Base-by-base conservation (phyloP, 2,113 vertebrate genomes). In the Oncorhynchus gorbuscha region DNA sequence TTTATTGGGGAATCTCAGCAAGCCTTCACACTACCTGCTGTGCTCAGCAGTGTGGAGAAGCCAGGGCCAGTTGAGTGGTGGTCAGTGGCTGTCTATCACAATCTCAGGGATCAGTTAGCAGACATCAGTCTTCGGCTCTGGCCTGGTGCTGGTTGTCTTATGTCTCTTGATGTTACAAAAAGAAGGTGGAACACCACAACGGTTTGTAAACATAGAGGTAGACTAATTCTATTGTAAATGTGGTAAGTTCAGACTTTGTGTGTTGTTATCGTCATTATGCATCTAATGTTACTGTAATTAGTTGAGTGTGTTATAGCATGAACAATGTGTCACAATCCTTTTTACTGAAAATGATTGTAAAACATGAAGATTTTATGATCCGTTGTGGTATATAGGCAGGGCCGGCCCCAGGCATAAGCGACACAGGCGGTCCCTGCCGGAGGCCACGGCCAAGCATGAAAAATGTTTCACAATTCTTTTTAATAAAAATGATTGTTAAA, bases 1-100 rank as follows among this genome's bases (percentile, higher is more conserved):
- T 94, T 94, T 92, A 94, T 94, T 94, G 92, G 92, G 92, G 92
- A 91, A 92, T 92, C 92, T 91, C 91, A 87, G 92, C 91, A 71
- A 91, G 90, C 87, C 92, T 92, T 90, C 86, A 86, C 89, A 85
- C 88, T 87, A 76, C 93, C 92, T 87, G 92, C 93, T 92, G 93
- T 89, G 92, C 90, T 93, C 92, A 91, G 93, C 89, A 88, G 89
- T 83, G 88, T 90, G 92, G 85, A 93, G 92, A 92, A 86, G 88
- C 86, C 87, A 24, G 82, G 81, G 88, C 90, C 87, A 87, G 91
- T 81, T 73, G 89, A 92, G 89, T 84, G 91, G 86, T 90, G 92
- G 93, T 92, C 92, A 91, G 91, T 66, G 85, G 82, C 93, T 92
- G 93, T 93, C 93, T 92, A 92, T 94, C 93, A 93, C 89, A 86